Conservation (phyloP, 1,140 invertebrate genomes). For the Saxidomus purpurata region DNA sequence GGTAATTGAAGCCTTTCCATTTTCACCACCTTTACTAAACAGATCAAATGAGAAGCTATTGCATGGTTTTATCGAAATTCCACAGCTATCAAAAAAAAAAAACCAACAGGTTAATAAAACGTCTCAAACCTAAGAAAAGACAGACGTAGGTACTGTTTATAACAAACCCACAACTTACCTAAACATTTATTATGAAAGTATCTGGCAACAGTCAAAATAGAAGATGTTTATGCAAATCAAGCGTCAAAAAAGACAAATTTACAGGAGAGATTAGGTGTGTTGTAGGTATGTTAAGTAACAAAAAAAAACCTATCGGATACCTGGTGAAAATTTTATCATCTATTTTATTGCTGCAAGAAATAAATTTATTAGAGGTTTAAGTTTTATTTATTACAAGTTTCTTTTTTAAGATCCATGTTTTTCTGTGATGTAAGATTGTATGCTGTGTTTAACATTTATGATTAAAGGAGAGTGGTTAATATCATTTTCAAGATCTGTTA, state of each 20-base stretch:
- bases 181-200: neutral
- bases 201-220: constrained; percentile 17
- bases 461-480: no score
- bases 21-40: neutral
- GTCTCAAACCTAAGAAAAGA: neutral
- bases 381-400: constrained; percentile 3
- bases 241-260: constrained; percentile 23
- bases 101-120: neutral
- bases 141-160: neutral
- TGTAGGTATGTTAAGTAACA: neutral
- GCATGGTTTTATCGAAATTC: neutral
- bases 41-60: neutral
- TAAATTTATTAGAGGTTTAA: neutral
- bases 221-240: constrained; percentile 10
- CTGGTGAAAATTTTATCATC: neutral
- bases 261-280: neutral
- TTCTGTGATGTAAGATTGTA: neutral
- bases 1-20: no score
- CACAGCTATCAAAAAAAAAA: neutral
- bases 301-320: neutral
- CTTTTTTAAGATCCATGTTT: neutral
- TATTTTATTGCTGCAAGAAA: neutral
- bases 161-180: neutral
- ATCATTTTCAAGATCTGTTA: no score
- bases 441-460: neutral